Evolutionary conservation across 2,113 vertebrate genomes (phyloP), one percentile per base, ranked within the genome.

Genomic region (Rhinolophus sinicus): DNA sequence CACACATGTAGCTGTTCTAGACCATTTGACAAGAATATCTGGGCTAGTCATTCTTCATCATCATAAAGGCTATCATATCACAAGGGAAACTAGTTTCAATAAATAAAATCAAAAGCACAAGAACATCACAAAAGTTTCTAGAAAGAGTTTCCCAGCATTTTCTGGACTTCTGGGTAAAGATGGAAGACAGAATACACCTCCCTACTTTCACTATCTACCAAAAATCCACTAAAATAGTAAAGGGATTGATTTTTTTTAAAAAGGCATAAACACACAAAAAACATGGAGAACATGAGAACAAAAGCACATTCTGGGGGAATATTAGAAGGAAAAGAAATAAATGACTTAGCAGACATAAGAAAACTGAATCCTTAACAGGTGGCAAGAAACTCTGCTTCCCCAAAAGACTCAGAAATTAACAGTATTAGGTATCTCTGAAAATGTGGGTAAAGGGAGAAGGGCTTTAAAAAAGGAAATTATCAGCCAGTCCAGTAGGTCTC

Each of bases 101-200:
- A 91, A 96, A 81, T 70, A 30, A 86, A 88, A 89, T 81, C 19
- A 93, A 84, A 77, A 77, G 10, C 24, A 88, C 9, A 84, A 56
- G 2, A 72, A 35, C 30, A 91, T 69, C 60, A 84, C n/a, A 85
- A 77, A 88, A 88, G 26, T 72, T 12, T n/a, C n/a, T 16, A 60
- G 28, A 88, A 80, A 64, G 38, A 62, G 9, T 77, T 85, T 62
- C 22, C 62, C 93, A 15, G 19, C 28, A 73, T 72, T 93, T 90
- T 81, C 54, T 93, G 18, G 16, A 73, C 24, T 93, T 62, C n/a
- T 67, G 6, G 16, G 19, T 22, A 81, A 91, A 93, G 52, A 38
- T 8, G 6, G 21, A 76, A 81, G n/a, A 82, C 1, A 52, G 52
- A 86, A 86, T 67, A 62, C 0, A 72, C 14, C 47, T 15, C 56